Evolutionary conservation across 2,113 vertebrate species (phyloP).

Genomic region (Procavia capensis): DNA sequence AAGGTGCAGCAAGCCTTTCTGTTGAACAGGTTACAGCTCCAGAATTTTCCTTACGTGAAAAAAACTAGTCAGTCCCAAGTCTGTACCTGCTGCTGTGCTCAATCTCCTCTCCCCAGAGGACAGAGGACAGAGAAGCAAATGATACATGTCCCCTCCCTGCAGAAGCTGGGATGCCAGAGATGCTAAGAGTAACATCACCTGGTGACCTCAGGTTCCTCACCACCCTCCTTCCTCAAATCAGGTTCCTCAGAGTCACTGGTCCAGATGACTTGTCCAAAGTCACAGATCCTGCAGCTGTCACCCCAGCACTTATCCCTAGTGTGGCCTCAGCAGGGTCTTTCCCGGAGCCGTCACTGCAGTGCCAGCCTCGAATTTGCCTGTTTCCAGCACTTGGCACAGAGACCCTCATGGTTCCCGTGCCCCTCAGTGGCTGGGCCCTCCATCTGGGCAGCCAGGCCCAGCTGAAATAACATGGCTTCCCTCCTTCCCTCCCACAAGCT

Average conservation of each 20-base stretch:
- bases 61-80: neutral
- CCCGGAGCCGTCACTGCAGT: neutral
- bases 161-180: neutral
- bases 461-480: slow-evolving; percentile 77
- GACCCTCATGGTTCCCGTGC: slow-evolving; percentile 17
- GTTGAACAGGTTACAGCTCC: neutral
- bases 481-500: slow-evolving; percentile 53
- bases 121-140: neutral
- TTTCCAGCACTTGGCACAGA: neutral
- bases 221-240: neutral
- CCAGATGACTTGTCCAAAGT: neutral
- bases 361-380: neutral
- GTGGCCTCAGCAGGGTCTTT: neutral
- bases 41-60: slow-evolving; percentile 2
- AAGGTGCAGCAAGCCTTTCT: neutral
- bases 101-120: neutral
- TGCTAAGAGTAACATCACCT: neutral
- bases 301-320: neutral
- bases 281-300: neutral
- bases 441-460: slow-evolving; percentile 57
- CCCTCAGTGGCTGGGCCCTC: neutral
- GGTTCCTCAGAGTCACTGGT: neutral
- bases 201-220: neutral
- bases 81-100: neutral
- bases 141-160: neutral